These are phyloP conservation scores for Papilio elwesi DNA, from an alignment of 2,888 invertebrate species.

Conservation along the genomic window DNA sequence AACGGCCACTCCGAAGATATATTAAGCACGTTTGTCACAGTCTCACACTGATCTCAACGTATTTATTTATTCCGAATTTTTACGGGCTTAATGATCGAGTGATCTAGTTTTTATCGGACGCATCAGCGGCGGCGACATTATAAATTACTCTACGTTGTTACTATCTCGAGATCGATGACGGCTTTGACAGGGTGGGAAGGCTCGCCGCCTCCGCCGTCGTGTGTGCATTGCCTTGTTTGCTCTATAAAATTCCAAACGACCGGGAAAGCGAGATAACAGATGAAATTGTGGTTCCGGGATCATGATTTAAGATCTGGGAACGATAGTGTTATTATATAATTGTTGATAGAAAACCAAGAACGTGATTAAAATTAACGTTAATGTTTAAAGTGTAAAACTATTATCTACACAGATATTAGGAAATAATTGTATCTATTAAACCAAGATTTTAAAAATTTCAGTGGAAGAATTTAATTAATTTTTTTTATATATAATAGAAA, in stretches of 20 bases:
- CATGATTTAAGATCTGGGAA: slow-evolving; percentile 34
- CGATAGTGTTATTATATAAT: slow-evolving; percentile 6
- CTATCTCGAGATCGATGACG: slow-evolving; percentile 50
- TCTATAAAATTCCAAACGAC: slow-evolving; percentile 48
- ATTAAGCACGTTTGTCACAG: slow-evolving; percentile 32
- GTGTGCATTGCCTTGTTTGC: slow-evolving; percentile 47
- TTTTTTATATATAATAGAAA: not conserved
- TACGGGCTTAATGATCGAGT: slow-evolving; percentile 42
- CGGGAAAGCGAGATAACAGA: slow-evolving; percentile 42
- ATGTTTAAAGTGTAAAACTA: no score
- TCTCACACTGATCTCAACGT: slow-evolving; percentile 21
- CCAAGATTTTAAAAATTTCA: not conserved
- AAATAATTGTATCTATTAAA: not conserved
- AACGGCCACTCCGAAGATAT: slow-evolving; percentile 27
- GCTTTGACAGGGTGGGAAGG: slow-evolving; percentile 51
- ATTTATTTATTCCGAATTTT: slow-evolving; percentile 35
- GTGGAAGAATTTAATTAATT: not conserved
- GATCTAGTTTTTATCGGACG: slow-evolving; percentile 50
- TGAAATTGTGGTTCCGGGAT: slow-evolving; percentile 40
- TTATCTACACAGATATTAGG: no score
- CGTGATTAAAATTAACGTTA: no score
- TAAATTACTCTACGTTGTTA: slow-evolving; percentile 49
- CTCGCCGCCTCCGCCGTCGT: slow-evolving; percentile 38
- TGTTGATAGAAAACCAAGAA: no score
- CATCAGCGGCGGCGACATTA: slow-evolving; percentile 49